Evolutionary conservation across 2,113 vertebrate species (phyloP).

Genomic region (Phainopepla nitens): DNA sequence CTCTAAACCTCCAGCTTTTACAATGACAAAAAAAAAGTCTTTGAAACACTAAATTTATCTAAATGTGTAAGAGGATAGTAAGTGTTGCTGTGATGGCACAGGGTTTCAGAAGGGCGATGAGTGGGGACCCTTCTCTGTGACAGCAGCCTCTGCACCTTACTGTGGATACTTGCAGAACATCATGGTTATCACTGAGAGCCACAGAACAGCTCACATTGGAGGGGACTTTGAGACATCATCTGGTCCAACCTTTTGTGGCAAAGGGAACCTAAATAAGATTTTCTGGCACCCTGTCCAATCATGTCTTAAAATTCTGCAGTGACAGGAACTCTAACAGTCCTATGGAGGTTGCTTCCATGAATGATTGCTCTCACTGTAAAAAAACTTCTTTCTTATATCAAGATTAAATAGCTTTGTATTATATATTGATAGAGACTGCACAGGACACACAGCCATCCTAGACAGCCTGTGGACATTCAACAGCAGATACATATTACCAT

Average conservation of each 20-base stretch:
- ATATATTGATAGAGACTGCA: background rate
- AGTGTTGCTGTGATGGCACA: background rate
- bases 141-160: background rate
- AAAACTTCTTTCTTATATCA: background rate
- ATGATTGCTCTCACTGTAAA: background rate
- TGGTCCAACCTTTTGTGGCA: background rate
- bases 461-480: background rate
- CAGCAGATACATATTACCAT: background rate
- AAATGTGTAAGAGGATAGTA: background rate
- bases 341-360: background rate
- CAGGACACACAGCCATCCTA: background rate
- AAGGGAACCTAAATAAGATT: background rate
- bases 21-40: background rate
- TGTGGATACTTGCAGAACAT: background rate
- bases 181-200: background rate
- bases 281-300: background rate
- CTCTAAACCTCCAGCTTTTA: background rate
- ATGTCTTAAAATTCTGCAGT: background rate
- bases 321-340: background rate
- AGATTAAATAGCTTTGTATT: background rate
- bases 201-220: background rate
- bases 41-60: background rate
- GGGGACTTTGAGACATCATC: background rate
- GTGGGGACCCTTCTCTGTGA: background rate
- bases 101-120: background rate